These are phyloP conservation scores for Myotis findleyi DNA, from an alignment of 2,797 vertebrate species.

Conservation along the genomic window DNA sequence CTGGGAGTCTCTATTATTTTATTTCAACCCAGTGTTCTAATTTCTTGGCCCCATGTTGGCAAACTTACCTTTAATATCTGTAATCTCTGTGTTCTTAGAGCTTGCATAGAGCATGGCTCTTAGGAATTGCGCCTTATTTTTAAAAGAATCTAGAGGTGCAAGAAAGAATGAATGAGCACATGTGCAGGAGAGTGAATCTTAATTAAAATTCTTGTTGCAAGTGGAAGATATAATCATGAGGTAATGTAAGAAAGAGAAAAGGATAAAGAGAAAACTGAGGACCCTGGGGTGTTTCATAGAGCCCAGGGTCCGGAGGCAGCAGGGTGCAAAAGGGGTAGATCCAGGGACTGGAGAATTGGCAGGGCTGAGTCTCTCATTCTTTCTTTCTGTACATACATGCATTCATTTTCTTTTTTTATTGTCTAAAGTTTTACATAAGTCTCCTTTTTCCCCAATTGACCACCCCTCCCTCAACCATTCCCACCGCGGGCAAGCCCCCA, in stretches of 20 bases:
- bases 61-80: background rate
- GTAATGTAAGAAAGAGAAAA: background rate
- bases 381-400: background rate
- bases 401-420: background rate
- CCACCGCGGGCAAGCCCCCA: too few relatives aligned
- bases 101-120: background rate
- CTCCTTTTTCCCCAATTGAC: too few relatives aligned
- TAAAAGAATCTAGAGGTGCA: background rate
- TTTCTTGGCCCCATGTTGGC: background rate
- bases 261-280: background rate
- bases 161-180: background rate
- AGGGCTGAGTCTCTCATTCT: background rate
- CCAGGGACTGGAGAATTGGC: background rate
- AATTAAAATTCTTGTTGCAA: background rate
- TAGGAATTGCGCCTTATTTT: background rate
- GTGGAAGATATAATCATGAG: background rate
- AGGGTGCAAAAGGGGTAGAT: background rate
- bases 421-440: too few relatives aligned
- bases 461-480: background rate
- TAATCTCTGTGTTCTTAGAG: background rate
- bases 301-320: background rate
- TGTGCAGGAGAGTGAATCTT: background rate
- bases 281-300: fast-evolving
- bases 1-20: background rate
- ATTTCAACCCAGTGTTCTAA: background rate